These are phyloP conservation scores for Clarias macrocephalus DNA, from an alignment of 2,113 vertebrate species.

Conservation along the genomic window DNA sequence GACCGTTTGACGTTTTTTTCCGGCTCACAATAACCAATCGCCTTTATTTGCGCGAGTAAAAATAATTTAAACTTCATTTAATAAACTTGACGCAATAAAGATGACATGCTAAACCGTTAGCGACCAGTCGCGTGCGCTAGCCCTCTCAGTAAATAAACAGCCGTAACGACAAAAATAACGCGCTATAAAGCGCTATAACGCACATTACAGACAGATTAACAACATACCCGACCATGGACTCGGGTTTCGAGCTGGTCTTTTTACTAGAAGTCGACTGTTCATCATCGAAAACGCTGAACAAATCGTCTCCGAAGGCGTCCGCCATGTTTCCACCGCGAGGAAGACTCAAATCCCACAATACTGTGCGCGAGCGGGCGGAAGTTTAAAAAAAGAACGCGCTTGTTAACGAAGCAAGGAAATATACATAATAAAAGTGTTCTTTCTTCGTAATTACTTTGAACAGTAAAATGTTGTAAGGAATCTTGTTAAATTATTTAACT, in stretches of 20 bases:
- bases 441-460: not conserved
- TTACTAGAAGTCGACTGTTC: conserved; percentile 73
- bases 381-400: not conserved
- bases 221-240: conserved; percentile 73
- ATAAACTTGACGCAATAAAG: not conserved
- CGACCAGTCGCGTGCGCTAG: not conserved
- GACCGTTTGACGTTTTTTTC: not conserved
- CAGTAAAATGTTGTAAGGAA: too few species aligned
- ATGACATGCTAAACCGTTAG: not conserved
- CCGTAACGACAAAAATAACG: too few species aligned
- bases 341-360: conserved; percentile 59
- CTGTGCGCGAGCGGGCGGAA: not conserved
- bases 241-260: conserved; percentile 21
- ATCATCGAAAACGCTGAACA: conserved; percentile 95
- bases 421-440: not conserved
- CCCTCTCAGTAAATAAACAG: not conserved
- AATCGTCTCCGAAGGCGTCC: conserved; percentile 87
- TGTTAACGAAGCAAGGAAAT: not conserved
- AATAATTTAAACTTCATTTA: not conserved
- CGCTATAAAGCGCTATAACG: rapidly evolving
- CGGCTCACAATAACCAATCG: not conserved
- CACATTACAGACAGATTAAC: not conserved
- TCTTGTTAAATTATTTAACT: too few species aligned
- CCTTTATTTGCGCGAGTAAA: not conserved
- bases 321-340: conserved; percentile 77